Conservation (phyloP, 2,797 vertebrate species). For the Pelochelys cantorii region DNA sequence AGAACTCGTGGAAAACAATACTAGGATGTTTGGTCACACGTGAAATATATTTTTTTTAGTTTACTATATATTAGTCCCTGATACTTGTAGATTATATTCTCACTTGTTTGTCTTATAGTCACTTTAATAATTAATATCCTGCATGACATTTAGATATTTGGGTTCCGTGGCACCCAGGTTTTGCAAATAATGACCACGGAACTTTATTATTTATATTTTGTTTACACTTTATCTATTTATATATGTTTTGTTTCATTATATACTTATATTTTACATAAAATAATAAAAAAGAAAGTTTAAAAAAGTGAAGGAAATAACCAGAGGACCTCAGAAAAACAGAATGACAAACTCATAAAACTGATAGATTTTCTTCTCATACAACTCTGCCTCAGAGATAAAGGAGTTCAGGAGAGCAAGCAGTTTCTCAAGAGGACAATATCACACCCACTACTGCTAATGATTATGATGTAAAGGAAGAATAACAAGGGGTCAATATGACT, state of each 20-base stretch:
- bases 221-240: not conserved
- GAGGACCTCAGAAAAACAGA: not conserved
- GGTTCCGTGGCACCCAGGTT: not conserved
- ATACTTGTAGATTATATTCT: not conserved
- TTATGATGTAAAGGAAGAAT: too few species aligned
- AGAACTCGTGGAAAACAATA: not conserved
- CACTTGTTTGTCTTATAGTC: not conserved
- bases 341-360: not conserved
- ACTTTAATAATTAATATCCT: not conserved
- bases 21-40: not conserved
- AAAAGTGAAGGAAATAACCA: not conserved
- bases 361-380: not conserved
- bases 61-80: not conserved
- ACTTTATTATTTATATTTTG: not conserved
- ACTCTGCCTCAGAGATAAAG: not conserved
- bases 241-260: not conserved
- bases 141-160: not conserved
- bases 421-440: too few species aligned
- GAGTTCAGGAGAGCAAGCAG: not conserved
- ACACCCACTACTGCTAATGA: too few species aligned
- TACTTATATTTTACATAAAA: not conserved
- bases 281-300: not conserved
- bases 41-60: not conserved
- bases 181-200: not conserved
- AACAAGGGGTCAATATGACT: too few species aligned